These are phyloP conservation scores for Siphamia tubifer DNA, from an alignment of 2,113 vertebrate genomes.

Conservation along the genomic window DNA sequence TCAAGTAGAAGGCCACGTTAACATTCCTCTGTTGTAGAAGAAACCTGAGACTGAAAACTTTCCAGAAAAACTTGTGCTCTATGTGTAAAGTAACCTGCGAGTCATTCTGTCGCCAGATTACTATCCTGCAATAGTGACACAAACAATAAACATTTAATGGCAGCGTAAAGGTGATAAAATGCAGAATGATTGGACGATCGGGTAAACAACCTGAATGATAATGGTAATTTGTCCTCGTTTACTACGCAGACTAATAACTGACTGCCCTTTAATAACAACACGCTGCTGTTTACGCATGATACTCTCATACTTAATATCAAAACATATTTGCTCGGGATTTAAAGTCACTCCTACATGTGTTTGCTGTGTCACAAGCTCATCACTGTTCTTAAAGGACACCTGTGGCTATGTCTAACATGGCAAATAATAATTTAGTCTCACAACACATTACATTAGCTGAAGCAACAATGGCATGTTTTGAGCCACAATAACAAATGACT, in stretches of 20 bases:
- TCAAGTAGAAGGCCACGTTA: not conserved
- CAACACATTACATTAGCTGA: constrained; percentile 21
- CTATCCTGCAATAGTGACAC: no score
- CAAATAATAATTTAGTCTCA: constrained; percentile 57
- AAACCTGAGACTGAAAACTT: not conserved
- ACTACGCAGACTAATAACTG: constrained; percentile 1
- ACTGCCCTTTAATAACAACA: not conserved
- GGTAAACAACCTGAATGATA: not conserved
- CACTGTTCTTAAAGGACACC: not conserved
- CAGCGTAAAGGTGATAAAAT: not conserved
- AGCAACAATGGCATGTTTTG: constrained; percentile 1
- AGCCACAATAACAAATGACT: constrained; percentile 58
- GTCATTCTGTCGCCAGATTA: not conserved
- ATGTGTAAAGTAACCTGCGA: not conserved
- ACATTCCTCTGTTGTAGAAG: not conserved
- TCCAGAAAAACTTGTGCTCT: not conserved
- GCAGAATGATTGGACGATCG: not conserved
- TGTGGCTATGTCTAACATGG: not conserved
- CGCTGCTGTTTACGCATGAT: not conserved
- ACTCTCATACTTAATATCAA: not conserved
- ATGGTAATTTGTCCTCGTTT: not conserved
- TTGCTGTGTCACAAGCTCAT: constrained; percentile 3
- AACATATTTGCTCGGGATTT: constrained; percentile 35
- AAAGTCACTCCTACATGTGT: not conserved
- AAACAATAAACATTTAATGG: not conserved